These are phyloP conservation scores for Polylopha cassiicola DNA, from an alignment of 2,888 invertebrate species.

Conservation along the genomic window DNA sequence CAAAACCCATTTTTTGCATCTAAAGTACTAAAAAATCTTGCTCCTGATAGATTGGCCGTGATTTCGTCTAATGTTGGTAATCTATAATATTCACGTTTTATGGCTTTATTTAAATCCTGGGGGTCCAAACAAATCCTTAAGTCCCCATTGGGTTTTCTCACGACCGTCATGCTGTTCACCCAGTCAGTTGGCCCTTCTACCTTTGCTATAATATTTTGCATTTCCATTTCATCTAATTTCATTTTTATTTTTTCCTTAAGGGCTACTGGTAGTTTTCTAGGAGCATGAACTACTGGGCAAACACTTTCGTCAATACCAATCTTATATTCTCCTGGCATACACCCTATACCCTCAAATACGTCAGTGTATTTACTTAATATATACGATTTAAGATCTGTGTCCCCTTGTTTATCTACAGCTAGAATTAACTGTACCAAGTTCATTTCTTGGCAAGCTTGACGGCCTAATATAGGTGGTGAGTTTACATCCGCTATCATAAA, in stretches of 20 bases:
- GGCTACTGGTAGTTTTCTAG: constrained; percentile 27
- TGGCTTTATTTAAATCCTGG: constrained; percentile 26
- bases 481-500: constrained; percentile 23
- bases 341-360: constrained; percentile 21
- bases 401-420: background rate
- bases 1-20: constrained; percentile 26
- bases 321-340: constrained; percentile 21
- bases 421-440: constrained; percentile 23
- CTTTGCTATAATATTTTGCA: constrained; percentile 25
- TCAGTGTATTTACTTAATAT: constrained; percentile 20
- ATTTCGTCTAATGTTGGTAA: constrained; percentile 27
- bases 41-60: constrained; percentile 18
- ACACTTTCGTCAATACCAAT: constrained; percentile 19
- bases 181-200: constrained; percentile 29
- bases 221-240: constrained; percentile 27
- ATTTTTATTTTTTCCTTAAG: constrained; percentile 25
- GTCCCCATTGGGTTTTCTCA: constrained; percentile 29
- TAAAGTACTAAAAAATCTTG: constrained; percentile 27
- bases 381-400: background rate
- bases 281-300: constrained; percentile 26
- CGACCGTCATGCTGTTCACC: constrained; percentile 32
- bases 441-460: constrained; percentile 24
- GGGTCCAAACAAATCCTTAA: constrained; percentile 32
- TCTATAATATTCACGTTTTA: no score
- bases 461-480: constrained; percentile 23